A percentile compares a stretch with the other conserved stretches of the same genome.
Conservation (phyloP, 2,113 vertebrate genomes). For the Glaucomys volans region DNA sequence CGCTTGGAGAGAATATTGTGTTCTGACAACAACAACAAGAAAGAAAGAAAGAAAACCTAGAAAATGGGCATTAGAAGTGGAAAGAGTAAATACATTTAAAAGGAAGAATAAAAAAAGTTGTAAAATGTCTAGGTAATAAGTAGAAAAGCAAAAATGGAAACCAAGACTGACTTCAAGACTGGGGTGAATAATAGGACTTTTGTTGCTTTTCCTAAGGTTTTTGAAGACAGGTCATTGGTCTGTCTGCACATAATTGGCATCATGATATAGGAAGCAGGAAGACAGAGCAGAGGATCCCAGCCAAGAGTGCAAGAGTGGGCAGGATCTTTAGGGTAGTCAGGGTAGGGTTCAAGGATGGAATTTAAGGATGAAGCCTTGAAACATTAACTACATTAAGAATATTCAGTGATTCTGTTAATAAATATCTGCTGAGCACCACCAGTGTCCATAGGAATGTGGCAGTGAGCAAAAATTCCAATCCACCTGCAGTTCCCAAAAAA, state of each 20-base stretch:
- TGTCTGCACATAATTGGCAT: background rate
- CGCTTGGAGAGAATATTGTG: slow-evolving; percentile 14
- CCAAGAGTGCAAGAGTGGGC: background rate
- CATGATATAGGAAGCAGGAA: background rate
- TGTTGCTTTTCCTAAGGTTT: background rate
- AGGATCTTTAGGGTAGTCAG: slow-evolving; percentile 5
- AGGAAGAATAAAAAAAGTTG: background rate
- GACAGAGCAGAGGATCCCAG: background rate
- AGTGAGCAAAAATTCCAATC: background rate
- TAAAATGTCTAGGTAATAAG: background rate
- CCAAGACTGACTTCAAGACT: background rate
- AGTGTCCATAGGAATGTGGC: background rate
- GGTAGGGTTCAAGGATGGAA: background rate
- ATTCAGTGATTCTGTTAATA: background rate
- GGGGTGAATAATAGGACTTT: background rate
- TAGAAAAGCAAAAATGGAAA: slow-evolving; percentile 7
- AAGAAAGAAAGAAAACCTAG: background rate
- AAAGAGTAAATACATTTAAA: background rate
- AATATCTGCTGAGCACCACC: background rate
- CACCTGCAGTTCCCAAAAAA: background rate
- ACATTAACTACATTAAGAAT: background rate
- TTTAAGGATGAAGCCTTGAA: slow-evolving; percentile 15
- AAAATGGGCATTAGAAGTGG: background rate
- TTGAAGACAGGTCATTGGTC: background rate
- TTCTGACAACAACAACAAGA: background rate